Evolutionary conservation across 2,888 invertebrate genomes (phyloP).

Genomic region (Meloe dianella): DNA sequence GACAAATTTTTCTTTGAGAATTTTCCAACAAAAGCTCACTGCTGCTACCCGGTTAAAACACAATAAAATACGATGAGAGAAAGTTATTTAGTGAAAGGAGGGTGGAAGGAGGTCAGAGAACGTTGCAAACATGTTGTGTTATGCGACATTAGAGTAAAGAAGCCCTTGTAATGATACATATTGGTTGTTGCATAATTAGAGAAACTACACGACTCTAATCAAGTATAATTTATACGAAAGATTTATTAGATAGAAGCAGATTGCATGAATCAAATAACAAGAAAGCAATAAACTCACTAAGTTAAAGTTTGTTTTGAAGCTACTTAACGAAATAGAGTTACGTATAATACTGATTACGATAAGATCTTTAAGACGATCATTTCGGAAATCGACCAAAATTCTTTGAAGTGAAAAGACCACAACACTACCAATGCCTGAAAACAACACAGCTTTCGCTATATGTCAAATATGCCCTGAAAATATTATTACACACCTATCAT

Average conservation of each 20-base stretch:
- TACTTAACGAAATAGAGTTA: not conserved
- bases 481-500: too few relatives aligned
- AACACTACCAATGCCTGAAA: too few relatives aligned
- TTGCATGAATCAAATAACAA: not conserved
- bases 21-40: not conserved
- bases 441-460: too few relatives aligned
- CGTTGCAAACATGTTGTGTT: conserved; percentile 31
- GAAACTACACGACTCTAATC: conserved; percentile 19
- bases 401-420: too few relatives aligned
- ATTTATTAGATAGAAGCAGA: not conserved
- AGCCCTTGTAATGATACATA: conserved; percentile 33
- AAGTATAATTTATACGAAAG: conserved; percentile 13
- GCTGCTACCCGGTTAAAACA: not conserved
- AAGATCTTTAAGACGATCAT: too few relatives aligned
- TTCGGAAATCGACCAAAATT: too few relatives aligned
- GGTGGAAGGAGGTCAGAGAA: conserved; percentile 46
- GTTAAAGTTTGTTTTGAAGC: not conserved
- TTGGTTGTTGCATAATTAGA: conserved; percentile 26
- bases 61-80: conserved; percentile 40
- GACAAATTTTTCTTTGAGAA: too few relatives aligned
- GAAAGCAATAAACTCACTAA: not conserved
- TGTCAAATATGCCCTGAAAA: too few relatives aligned
- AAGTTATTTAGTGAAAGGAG: conserved; percentile 45
- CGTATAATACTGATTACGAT: too few relatives aligned
- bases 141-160: conserved; percentile 23